phyloP scores from a whole-genome alignment of 2,888 invertebrate species.

The Eupithecia subfuscata region DNA sequence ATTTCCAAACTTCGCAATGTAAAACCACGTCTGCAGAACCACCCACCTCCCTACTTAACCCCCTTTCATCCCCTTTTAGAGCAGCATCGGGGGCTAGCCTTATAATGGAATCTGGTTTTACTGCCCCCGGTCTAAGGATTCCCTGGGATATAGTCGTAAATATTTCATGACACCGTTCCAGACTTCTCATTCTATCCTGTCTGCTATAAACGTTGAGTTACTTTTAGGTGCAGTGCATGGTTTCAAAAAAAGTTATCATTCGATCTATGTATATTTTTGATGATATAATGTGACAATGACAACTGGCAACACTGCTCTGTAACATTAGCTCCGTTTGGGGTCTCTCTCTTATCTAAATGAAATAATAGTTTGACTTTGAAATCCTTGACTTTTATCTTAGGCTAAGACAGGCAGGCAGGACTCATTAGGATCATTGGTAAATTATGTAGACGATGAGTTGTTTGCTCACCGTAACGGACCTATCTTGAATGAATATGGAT shows the following conservation, averaged over 20 bases:
- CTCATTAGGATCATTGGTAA: neutral
- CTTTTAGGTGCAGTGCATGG: neutral
- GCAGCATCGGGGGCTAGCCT: constrained; percentile 63
- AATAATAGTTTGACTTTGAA: neutral
- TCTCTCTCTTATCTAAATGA: neutral
- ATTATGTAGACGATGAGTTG: neutral
- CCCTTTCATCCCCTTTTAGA: constrained; percentile 69
- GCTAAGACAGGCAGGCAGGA: neutral
- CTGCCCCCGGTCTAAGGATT: constrained; percentile 55
- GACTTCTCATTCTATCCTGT: constrained; percentile 49
- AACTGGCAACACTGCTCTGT: neutral
- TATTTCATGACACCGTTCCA: constrained; percentile 58
- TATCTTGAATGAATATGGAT: constrained; percentile 71
- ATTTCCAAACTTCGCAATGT: constrained; percentile 43
- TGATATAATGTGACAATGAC: neutral
- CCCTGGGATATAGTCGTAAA: constrained; percentile 59
- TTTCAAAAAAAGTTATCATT: neutral
- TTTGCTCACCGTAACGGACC: constrained; percentile 1
- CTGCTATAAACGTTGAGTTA: constrained; percentile 43
- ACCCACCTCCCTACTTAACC: constrained; percentile 43
- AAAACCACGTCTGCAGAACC: constrained; percentile 37
- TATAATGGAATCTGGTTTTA: constrained; percentile 68
- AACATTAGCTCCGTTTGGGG: neutral
- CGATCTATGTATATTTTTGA: neutral
- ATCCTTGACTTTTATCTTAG: neutral